These are phyloP conservation scores for Hydropsyche tenuis DNA, from an alignment of 1,140 invertebrate genomes.

Conservation along the genomic window DNA sequence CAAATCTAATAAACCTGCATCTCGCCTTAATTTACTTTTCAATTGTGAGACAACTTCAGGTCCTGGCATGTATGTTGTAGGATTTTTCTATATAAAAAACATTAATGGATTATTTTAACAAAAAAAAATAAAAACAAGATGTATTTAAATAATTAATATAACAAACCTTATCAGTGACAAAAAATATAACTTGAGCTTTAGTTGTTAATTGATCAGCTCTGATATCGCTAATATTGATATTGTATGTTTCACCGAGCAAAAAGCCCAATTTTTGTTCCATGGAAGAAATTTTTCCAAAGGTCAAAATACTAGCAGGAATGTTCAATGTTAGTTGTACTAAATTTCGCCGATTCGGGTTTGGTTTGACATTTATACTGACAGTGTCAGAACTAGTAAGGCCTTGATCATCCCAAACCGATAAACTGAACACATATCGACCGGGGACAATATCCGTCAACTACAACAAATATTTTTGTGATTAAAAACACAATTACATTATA, in stretches of 20 bases:
- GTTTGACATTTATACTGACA: conserved; percentile 84
- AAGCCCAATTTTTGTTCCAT: conserved; percentile 78
- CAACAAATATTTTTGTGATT: conserved; percentile 42
- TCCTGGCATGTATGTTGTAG: conserved; percentile 61
- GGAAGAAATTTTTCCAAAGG: conserved; percentile 75
- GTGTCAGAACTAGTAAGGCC: conserved; percentile 81
- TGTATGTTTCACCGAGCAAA: conserved; percentile 72
- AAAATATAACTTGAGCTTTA: conserved; percentile 61
- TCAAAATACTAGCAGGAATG: conserved; percentile 74
- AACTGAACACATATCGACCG: conserved; percentile 86
- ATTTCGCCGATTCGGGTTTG: conserved; percentile 76
- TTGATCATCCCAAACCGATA: conserved; percentile 90
- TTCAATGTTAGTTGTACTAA: conserved; percentile 83
- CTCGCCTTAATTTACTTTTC: conserved; percentile 72
- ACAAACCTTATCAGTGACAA: conserved; percentile 57
- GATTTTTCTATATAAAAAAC: conserved; percentile 55
- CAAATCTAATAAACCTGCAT: conserved; percentile 75
- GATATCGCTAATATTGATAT: conserved; percentile 69
- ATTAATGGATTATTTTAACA: background rate
- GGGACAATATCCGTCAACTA: conserved; percentile 83
- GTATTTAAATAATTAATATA: background rate
- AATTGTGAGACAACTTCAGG: conserved; percentile 67
- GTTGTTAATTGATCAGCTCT: conserved; percentile 65
- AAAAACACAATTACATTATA: background rate
- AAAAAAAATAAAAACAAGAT: background rate